Conservation (phyloP, 2,113 vertebrate genomes). For the Suncus etruscus region DNA sequence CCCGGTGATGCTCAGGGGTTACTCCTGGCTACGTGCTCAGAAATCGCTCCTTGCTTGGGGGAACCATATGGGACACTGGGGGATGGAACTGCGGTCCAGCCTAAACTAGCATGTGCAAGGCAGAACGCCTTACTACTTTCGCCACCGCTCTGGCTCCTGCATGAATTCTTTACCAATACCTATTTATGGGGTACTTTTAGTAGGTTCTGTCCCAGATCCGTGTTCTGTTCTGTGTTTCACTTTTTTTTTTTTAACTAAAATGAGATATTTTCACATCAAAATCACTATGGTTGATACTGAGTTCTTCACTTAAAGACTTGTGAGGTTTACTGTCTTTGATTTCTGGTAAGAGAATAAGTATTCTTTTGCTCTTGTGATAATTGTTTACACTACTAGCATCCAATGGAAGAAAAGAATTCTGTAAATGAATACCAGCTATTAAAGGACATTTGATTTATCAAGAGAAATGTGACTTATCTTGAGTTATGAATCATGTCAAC, state of each 20-base stretch:
- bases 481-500: neutral
- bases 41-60: no score
- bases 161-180: neutral
- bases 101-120: no score
- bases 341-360: slow-evolving; percentile 39
- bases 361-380: slow-evolving; percentile 21
- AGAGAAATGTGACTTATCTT: slow-evolving; percentile 32
- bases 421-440: slow-evolving; percentile 22
- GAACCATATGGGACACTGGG: no score
- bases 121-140: no score
- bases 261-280: neutral
- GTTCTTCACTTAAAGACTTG: slow-evolving; percentile 8
- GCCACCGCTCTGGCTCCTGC: no score
- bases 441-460: slow-evolving; percentile 45
- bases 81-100: no score
- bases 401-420: slow-evolving; percentile 34
- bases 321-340: slow-evolving; percentile 43
- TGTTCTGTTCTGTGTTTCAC: neutral
- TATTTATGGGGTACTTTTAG: neutral
- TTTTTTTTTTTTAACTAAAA: neutral
- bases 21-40: no score
- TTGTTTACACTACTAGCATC: neutral
- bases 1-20: no score
- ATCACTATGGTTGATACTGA: neutral
- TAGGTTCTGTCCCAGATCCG: neutral